Conservation (phyloP, 2,888 invertebrate genomes). For the Cheilosia soror region DNA sequence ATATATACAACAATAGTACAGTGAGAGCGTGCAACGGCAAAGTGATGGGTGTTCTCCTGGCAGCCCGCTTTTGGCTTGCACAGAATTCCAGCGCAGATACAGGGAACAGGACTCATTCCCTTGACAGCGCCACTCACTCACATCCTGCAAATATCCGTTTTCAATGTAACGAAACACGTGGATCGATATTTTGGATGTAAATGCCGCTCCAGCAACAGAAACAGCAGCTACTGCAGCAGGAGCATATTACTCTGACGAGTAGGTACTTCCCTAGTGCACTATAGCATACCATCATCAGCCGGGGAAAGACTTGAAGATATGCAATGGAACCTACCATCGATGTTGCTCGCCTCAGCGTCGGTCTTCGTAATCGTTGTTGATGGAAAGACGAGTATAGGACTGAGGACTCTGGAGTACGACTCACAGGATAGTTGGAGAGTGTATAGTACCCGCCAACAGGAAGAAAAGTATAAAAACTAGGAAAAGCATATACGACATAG, state of each 20-base stretch:
- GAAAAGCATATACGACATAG: not conserved
- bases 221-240: constrained; percentile 14
- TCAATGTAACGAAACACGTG: constrained; percentile 69
- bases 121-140: constrained; percentile 61
- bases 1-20: constrained; percentile 4
- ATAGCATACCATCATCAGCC: not conserved
- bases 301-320: constrained; percentile 42
- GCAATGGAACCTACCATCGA: constrained; percentile 31
- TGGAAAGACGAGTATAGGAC: constrained; percentile 31
- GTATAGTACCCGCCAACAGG: constrained; percentile 33
- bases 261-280: constrained; percentile 24
- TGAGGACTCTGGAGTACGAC: constrained; percentile 26
- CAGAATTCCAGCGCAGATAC: constrained; percentile 25
- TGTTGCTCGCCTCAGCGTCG: constrained; percentile 12
- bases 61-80: constrained; percentile 7
- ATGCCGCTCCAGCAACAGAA: constrained; percentile 35
- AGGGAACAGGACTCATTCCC: constrained; percentile 52
- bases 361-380: constrained; percentile 27
- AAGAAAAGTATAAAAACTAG: constrained; percentile 23
- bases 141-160: constrained; percentile 67
- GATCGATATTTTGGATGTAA: constrained; percentile 68
- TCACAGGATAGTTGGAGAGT: constrained; percentile 31
- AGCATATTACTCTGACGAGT: constrained; percentile 31
- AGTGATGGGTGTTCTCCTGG: constrained; percentile 29
- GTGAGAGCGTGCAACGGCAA: constrained; percentile 35